A percentile compares a stretch with the other conserved stretches of the same genome.
Evolutionary conservation across 2,888 invertebrate genomes (phyloP).

Genomic region (Branchellion lobata): DNA sequence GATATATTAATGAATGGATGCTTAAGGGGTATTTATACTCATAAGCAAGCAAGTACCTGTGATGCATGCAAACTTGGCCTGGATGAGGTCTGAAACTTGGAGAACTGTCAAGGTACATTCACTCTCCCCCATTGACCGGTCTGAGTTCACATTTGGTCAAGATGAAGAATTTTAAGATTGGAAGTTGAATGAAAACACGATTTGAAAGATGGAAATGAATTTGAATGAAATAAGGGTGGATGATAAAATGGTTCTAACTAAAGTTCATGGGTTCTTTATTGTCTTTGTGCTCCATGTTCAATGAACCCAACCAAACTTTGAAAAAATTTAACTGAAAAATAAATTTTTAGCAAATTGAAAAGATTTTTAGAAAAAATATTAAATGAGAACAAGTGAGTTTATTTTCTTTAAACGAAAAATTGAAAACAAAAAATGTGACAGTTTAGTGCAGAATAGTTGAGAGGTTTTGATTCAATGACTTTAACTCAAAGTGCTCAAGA

Average conservation of each 20-base stretch:
- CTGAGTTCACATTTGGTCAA: constrained; percentile 53
- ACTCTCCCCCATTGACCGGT: constrained; percentile 63
- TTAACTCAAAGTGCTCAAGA: too few relatives aligned
- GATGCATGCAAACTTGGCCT: constrained; percentile 84
- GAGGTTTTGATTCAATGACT: too few relatives aligned
- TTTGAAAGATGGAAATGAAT: not conserved
- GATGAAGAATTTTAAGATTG: not conserved
- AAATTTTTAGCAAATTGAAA: too few relatives aligned
- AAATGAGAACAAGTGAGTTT: too few relatives aligned
- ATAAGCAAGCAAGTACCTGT: constrained; percentile 68
- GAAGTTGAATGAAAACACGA: not conserved
- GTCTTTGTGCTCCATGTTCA: constrained; percentile 25
- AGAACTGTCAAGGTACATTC: constrained; percentile 69
- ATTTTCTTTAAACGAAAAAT: too few relatives aligned
- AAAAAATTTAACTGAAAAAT: not conserved
- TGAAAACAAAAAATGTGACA: too few relatives aligned
- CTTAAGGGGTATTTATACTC: not conserved
- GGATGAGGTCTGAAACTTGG: constrained; percentile 81
- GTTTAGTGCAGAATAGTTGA: too few relatives aligned
- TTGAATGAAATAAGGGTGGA: not conserved
- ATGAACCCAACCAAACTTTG: not conserved
- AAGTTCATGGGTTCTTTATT: constrained; percentile 33
- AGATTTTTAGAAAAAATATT: too few relatives aligned
- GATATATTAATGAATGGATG: too few relatives aligned
- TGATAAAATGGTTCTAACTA: constrained; percentile 5